Percentiles rank a stretch among this genome's conserved stretches.
phyloP scores from a whole-genome alignment of 2,797 vertebrate species.

The Myotis planiceps region DNA sequence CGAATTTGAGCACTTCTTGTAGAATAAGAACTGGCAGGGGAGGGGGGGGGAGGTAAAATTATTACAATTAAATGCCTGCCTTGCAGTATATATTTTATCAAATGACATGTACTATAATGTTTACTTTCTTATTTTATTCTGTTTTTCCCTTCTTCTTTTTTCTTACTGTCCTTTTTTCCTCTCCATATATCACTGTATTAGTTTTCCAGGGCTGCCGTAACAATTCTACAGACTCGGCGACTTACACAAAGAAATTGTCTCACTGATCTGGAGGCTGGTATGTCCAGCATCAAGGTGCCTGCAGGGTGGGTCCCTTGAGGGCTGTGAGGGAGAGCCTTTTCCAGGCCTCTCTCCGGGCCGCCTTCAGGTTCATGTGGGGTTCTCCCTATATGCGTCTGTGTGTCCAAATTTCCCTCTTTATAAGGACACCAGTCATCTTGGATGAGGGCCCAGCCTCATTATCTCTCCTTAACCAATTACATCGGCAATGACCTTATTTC shows the following conservation, averaged over 20 bases:
- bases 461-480: neutral
- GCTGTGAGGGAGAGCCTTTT: neutral
- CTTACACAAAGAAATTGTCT: neutral
- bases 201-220: neutral
- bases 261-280: neutral
- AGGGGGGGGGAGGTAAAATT: neutral
- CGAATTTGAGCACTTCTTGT: neutral
- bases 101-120: neutral
- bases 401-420: neutral
- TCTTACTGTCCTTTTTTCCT: neutral
- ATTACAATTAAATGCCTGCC: neutral
- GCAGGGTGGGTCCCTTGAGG: neutral
- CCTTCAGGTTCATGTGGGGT: neutral
- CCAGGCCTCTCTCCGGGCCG: neutral
- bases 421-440: neutral
- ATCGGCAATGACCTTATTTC: neutral
- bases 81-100: neutral
- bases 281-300: neutral
- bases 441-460: neutral
- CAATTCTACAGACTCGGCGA: fast-evolving
- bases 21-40: neutral
- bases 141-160: neutral
- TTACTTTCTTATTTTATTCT: neutral
- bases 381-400: neutral
- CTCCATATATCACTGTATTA: too few relatives aligned